These are phyloP conservation scores for Lobophora halterata DNA, from an alignment of 2,888 invertebrate genomes.

Conservation along the genomic window DNA sequence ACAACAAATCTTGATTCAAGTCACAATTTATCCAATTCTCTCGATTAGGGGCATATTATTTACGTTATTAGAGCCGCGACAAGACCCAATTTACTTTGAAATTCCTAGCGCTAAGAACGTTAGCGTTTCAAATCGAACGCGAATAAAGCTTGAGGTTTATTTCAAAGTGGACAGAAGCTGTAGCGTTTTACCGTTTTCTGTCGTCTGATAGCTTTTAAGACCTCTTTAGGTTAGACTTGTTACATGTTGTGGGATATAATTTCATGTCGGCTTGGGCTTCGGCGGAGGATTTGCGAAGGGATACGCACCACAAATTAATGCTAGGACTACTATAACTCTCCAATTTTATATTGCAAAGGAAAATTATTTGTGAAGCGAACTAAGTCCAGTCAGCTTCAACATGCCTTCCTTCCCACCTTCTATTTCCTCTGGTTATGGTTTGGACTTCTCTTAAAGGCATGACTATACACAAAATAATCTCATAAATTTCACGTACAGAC, in stretches of 20 bases:
- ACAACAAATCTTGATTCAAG: too few species aligned
- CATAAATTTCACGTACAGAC: too few species aligned
- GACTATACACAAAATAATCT: too few species aligned
- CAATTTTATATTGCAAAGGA: too few species aligned
- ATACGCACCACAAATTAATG: too few species aligned
- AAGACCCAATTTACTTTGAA: not conserved
- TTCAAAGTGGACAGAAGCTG: not conserved
- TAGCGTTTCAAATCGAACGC: not conserved
- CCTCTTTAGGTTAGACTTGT: conserved; percentile 1
- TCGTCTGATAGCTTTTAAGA: conserved; percentile 4
- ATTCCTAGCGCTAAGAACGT: conserved; percentile 3
- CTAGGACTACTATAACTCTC: too few species aligned
- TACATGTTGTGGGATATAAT: conserved; percentile 1
- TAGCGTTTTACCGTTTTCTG: conserved; percentile 4
- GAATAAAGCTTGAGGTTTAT: conserved; percentile 2
- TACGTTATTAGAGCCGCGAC: not conserved
- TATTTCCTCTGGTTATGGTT: too few species aligned
- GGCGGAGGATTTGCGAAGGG: not conserved
- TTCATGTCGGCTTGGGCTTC: not conserved
- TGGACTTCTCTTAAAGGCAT: too few species aligned
- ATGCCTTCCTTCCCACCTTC: too few species aligned
- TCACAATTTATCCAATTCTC: too few species aligned
- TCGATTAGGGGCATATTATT: not conserved
- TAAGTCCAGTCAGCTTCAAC: too few species aligned
- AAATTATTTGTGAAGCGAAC: too few species aligned